Evolutionary conservation across 1,140 invertebrate species (phyloP).

Genomic region (Whitmania pigra): DNA sequence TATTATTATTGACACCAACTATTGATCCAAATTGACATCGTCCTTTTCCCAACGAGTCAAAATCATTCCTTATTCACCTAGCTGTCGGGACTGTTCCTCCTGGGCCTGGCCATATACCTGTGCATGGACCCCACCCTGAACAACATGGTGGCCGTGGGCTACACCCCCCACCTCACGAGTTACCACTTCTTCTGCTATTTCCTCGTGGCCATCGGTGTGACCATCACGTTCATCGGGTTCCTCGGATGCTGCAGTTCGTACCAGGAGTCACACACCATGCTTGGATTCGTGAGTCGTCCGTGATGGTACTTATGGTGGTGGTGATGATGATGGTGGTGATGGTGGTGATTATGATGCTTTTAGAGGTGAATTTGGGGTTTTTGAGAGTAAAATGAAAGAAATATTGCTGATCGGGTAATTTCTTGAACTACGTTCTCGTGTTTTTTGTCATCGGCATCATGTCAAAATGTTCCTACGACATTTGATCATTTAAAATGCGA

Average conservation of each 20-base stretch:
- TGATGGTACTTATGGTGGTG: no score
- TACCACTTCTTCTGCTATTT: slow-evolving; percentile 35
- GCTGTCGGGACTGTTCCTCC: slow-evolving; percentile 24
- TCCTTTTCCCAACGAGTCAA: neutral
- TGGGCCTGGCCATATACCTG: slow-evolving; percentile 25
- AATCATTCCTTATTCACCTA: slow-evolving; percentile 5
- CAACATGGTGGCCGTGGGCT: slow-evolving; percentile 21
- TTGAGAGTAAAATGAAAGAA: no score
- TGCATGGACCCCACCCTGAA: slow-evolving; percentile 24
- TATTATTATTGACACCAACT: no score
- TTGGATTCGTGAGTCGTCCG: slow-evolving; percentile 54
- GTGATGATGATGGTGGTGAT: neutral
- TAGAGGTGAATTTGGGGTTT: no score
- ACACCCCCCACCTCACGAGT: slow-evolving; percentile 13
- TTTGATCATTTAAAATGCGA: no score
- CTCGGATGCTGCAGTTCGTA: slow-evolving; percentile 74
- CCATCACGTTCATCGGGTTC: slow-evolving; percentile 67
- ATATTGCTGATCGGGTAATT: no score
- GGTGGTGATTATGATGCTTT: neutral
- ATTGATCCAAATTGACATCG: neutral
- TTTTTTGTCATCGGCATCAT: no score
- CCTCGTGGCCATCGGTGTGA: slow-evolving; percentile 56
- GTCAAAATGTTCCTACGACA: no score
- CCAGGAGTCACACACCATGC: slow-evolving; percentile 65
- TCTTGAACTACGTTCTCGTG: no score